Evolutionary conservation across 2,797 vertebrate species (phyloP).

Genomic region (Xenentodon cancila): DNA sequence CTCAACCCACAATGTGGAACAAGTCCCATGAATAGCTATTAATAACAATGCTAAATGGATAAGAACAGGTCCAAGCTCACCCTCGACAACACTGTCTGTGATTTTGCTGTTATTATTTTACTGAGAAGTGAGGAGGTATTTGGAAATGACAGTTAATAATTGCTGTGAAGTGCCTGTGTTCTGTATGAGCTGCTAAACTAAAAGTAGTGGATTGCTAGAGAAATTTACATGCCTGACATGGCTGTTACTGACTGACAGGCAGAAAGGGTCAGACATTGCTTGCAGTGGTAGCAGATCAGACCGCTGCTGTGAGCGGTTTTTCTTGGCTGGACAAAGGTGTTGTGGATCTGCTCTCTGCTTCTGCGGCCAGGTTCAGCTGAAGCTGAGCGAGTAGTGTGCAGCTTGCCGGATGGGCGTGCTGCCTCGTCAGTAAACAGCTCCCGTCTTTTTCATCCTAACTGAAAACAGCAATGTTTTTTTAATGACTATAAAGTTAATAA

Average conservation of each 20-base stretch:
- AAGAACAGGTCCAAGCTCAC: slow-evolving; percentile 45
- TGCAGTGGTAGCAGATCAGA: slow-evolving; percentile 25
- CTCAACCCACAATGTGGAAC: slow-evolving; percentile 72
- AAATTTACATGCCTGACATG: slow-evolving; percentile 27
- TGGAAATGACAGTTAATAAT: slow-evolving; percentile 59
- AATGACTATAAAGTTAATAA: background rate
- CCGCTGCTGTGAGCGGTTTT: slow-evolving; percentile 28
- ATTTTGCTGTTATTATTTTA: slow-evolving; percentile 61
- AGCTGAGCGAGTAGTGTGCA: slow-evolving; percentile 16
- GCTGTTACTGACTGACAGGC: slow-evolving; percentile 41
- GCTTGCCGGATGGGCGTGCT: slow-evolving; percentile 29
- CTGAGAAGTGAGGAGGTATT: slow-evolving; percentile 28
- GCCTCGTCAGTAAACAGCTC: slow-evolving; percentile 25
- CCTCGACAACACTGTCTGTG: slow-evolving; percentile 65
- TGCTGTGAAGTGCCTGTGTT: slow-evolving; percentile 31
- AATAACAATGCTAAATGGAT: slow-evolving; percentile 69
- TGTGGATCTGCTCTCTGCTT: slow-evolving; percentile 41
- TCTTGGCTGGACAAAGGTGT: slow-evolving; percentile 16
- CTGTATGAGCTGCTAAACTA: slow-evolving; percentile 21
- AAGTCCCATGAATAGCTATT: slow-evolving; percentile 73
- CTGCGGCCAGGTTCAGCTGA: slow-evolving; percentile 34
- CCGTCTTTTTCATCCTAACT: slow-evolving; percentile 3
- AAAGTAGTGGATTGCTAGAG: slow-evolving; percentile 19
- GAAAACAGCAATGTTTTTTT: slow-evolving; percentile 11
- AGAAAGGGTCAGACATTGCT: slow-evolving; percentile 34